These are phyloP conservation scores for Mnemiopsis leidyi DNA, from an alignment of 37 sponge, comb jelly and placozoan genomes.

Conservation along the genomic window DNA sequence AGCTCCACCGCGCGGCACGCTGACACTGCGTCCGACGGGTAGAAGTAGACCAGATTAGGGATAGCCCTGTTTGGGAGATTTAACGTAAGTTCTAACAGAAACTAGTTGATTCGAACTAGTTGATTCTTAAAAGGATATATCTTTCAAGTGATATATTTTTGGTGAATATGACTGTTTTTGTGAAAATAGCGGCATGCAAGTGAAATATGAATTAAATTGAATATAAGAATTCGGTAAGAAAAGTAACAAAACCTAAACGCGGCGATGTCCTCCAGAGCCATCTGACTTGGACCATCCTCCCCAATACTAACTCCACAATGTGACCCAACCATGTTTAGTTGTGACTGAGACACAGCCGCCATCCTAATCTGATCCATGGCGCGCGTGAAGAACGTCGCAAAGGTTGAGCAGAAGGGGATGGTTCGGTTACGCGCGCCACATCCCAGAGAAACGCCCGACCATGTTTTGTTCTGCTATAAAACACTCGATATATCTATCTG, in stretches of 20 bases:
- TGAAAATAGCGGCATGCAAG: too few relatives aligned
- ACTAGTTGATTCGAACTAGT: too few relatives aligned
- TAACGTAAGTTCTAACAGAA: too few relatives aligned
- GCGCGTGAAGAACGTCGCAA: slow-evolving; percentile 96
- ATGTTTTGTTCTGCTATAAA: slow-evolving; percentile 99
- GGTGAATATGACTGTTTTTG: too few relatives aligned
- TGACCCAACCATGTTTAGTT: slow-evolving; percentile 91
- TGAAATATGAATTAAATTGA: too few relatives aligned
- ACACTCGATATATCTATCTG: slow-evolving; percentile 94
- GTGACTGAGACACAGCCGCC: slow-evolving; percentile 96
- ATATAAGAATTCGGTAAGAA: too few relatives aligned
- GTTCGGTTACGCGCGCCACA: slow-evolving; percentile 82
- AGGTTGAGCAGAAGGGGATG: slow-evolving; percentile 88
- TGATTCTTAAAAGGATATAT: too few relatives aligned
- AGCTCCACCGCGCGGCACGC: slow-evolving; percentile 94
- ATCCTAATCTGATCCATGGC: slow-evolving; percentile 98
- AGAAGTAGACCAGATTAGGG: slow-evolving; percentile 85
- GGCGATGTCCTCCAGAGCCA: slow-evolving; percentile 98
- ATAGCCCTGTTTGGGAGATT: slow-evolving; percentile 83
- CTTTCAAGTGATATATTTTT: too few relatives aligned
- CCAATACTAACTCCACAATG: slow-evolving; percentile 75
- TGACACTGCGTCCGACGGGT: slow-evolving; percentile 95
- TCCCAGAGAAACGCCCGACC: slow-evolving; percentile 90
- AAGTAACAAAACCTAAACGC: slow-evolving; percentile 84
- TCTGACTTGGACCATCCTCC: slow-evolving; percentile 99